Conservation (phyloP, 2,113 vertebrate genomes). For the Abramis brama region DNA sequence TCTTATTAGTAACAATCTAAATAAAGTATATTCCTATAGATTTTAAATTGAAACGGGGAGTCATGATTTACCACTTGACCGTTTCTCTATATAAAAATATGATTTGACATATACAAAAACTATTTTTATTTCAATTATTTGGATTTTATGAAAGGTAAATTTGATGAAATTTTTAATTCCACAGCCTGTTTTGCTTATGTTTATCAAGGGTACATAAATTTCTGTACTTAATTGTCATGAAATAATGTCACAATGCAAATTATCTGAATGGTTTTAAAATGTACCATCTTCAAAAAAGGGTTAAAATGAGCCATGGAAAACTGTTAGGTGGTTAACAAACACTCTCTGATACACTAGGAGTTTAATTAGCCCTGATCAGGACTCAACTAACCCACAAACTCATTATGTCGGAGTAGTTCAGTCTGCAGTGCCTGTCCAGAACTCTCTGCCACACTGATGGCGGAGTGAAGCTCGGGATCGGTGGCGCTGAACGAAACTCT, state of each 20-base stretch:
- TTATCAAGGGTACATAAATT: no score
- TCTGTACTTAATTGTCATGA: no score
- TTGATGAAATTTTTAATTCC: no score
- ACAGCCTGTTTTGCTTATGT: no score
- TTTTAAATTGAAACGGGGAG: no score
- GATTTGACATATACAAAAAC: no score
- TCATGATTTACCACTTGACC: no score
- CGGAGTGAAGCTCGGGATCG: slow-evolving; percentile 63
- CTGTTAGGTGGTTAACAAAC: background rate
- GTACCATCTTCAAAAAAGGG: background rate
- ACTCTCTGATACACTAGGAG: background rate
- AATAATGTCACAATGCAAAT: background rate
- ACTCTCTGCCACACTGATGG: slow-evolving; percentile 73
- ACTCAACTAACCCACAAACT: slow-evolving; percentile 69
- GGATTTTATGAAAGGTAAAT: no score
- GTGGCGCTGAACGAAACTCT: slow-evolving; percentile 64
- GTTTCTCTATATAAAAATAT: no score
- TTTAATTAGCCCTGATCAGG: background rate
- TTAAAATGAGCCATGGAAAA: background rate
- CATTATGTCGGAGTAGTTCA: slow-evolving; percentile 74
- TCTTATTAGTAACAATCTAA: no score
- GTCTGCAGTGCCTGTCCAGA: slow-evolving; percentile 72
- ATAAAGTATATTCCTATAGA: no score
- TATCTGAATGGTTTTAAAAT: background rate
- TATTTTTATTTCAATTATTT: no score